Evolutionary conservation across 2,797 vertebrate species (phyloP), one percentile per base, ranked within the genome.

Genomic region (Momotus momota): DNA sequence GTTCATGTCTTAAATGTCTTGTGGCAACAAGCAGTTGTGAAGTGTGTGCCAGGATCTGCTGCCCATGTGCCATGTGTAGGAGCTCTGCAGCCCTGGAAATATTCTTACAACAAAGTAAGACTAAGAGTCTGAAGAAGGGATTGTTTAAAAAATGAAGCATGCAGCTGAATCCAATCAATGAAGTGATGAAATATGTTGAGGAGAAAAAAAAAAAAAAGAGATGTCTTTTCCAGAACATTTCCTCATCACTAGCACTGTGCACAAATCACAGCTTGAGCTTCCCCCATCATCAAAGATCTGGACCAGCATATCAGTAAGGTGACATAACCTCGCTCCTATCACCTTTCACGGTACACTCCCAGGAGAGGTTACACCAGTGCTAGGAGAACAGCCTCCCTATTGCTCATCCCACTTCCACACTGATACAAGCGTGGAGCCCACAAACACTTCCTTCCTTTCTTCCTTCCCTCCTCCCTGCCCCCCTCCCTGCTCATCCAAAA

Each of bases 321-420:
- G 88, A 75, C 64, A 94, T 15, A 94, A 78, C 33, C 81, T 1
- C 33, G 43, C 60, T 90, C 33, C 54, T 21, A 14, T 7, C 78
- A 66, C 79, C 86, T 86, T 29, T 15, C 89, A 9, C 14, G 2
- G 64, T 0, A 65, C 70, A 27, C 74, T 93, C 91, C 81, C 72
- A 72, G 75, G 72, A 64, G 82, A 19, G 5, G 48, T 67, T 14
- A 51, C 87, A 91, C 74, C 25, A 11, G 45, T 0, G 61, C 77
- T 33, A 40, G 57, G 48, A 88, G 79, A 69, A 48, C 33, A 33
- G 41, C 80, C 90, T 86, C 46, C 45, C 46, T 8, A 57, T 71
- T 18, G 90, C 93, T 95, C 90, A 91, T 78, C 80, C 85, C 92
- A 67, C 71, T 89, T 94, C 93, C 93, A 87, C 46, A 7, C 33